phyloP scores from a whole-genome alignment of 1,140 invertebrate species.

The Cydia amplana region DNA sequence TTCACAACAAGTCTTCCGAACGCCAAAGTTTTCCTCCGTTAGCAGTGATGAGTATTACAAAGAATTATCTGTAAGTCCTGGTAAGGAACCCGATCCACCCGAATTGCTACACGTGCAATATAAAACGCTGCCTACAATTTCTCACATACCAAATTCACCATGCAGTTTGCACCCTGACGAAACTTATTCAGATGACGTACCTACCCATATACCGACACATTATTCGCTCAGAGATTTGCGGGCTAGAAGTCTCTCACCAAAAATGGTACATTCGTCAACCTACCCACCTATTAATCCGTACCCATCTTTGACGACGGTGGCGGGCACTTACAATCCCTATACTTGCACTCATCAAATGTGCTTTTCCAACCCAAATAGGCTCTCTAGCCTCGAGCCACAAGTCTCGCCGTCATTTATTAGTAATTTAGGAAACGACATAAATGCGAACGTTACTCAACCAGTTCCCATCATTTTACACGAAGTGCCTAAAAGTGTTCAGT shows the following conservation, averaged over 20 bases:
- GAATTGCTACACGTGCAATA: conserved; percentile 75
- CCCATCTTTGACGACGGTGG: conserved; percentile 69
- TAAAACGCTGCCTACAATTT: conserved; percentile 68
- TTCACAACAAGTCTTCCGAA: conserved; percentile 62
- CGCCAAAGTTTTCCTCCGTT: conserved; percentile 47
- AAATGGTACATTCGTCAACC: conserved; percentile 69
- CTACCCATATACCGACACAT: conserved; percentile 43
- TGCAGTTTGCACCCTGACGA: conserved; percentile 68
- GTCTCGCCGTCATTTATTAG: conserved; percentile 51
- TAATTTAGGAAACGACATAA: conserved; percentile 61
- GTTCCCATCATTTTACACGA: conserved; percentile 52
- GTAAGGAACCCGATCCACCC: conserved; percentile 60
- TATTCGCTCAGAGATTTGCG: conserved; percentile 61
- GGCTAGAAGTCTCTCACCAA: conserved; percentile 54
- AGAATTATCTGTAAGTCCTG: conserved; percentile 61
- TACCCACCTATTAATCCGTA: conserved; percentile 71
- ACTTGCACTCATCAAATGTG: conserved; percentile 60
- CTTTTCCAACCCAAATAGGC: conserved; percentile 51
- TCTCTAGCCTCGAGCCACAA: conserved; percentile 50
- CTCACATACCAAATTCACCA: conserved; percentile 72
- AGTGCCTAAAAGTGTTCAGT: conserved; percentile 61
- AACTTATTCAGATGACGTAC: conserved; percentile 52
- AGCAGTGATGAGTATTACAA: conserved; percentile 56
- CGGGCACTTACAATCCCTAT: conserved; percentile 73
- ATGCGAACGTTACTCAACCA: conserved; percentile 63